Percentiles rank a stretch among this genome's conserved stretches.
These are phyloP conservation scores for Pyrgilauda ruficollis DNA, from an alignment of 2,113 vertebrate genomes.

Conservation along the genomic window DNA sequence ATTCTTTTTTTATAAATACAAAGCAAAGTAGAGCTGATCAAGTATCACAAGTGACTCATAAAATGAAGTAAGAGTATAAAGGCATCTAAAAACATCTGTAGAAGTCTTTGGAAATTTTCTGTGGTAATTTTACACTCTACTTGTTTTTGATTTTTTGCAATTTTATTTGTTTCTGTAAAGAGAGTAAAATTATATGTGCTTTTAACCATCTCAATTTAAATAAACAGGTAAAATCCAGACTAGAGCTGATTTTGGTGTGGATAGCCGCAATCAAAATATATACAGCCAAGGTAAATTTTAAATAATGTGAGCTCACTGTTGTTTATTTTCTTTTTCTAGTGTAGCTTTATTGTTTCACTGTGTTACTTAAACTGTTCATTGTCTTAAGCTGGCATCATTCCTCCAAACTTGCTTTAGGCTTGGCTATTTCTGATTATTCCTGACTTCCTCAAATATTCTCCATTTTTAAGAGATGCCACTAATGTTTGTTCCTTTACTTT, in stretches of 20 bases:
- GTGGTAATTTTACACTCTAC: background rate
- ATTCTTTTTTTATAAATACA: background rate
- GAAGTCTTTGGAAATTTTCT: background rate
- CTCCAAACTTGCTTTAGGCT: background rate
- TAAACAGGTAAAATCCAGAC: background rate
- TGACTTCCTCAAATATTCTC: background rate
- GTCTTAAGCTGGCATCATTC: background rate
- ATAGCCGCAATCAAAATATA: background rate
- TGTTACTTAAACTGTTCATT: background rate
- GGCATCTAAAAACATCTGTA: background rate
- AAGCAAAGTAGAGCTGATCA: slow-evolving; percentile 9
- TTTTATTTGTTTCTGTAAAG: background rate
- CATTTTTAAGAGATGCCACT: background rate
- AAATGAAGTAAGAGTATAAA: background rate
- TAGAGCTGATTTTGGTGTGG: background rate
- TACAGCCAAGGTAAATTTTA: background rate
- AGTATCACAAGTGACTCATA: background rate
- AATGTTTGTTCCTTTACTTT: background rate
- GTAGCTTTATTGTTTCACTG: rapidly evolving
- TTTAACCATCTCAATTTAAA: background rate
- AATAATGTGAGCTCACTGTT: background rate
- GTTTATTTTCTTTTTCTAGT: background rate
- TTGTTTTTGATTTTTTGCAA: background rate
- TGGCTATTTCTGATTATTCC: background rate
- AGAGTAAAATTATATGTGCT: background rate